phyloP scores from a whole-genome alignment of 1,140 invertebrate genomes.

The Battus philenor region DNA sequence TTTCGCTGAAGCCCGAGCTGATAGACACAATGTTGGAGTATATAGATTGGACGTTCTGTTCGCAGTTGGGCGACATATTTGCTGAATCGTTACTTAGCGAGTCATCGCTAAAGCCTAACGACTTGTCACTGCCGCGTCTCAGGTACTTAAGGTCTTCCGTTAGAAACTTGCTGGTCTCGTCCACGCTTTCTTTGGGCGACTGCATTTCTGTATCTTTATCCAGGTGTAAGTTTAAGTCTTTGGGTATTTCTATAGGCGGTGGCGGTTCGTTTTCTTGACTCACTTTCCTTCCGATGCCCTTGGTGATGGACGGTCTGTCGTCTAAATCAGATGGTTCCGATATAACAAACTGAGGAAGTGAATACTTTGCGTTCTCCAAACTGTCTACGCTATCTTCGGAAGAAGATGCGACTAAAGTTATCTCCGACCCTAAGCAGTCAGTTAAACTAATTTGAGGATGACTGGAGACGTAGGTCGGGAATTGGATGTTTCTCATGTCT shows the following conservation, averaged over 20 bases:
- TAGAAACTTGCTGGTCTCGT: slow-evolving; percentile 48
- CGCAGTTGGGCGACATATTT: slow-evolving; percentile 67
- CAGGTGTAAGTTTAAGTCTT: slow-evolving; percentile 20
- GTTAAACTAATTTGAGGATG: slow-evolving; percentile 93
- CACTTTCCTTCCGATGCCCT: slow-evolving; percentile 83
- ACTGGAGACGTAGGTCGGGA: slow-evolving; percentile 29
- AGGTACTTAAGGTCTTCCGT: slow-evolving; percentile 50
- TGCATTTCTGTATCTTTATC: slow-evolving; percentile 53
- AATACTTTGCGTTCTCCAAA: slow-evolving; percentile 72
- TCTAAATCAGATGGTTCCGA: slow-evolving; percentile 85
- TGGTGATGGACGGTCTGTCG: slow-evolving; percentile 86
- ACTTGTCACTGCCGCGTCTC: slow-evolving; percentile 77
- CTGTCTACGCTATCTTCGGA: slow-evolving; percentile 81
- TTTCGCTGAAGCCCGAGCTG: slow-evolving; percentile 72
- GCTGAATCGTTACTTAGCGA: slow-evolving; percentile 79
- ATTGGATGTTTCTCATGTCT: slow-evolving; percentile 26
- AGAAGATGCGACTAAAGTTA: slow-evolving; percentile 84
- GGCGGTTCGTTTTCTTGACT: slow-evolving; percentile 77
- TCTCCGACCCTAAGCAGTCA: slow-evolving; percentile 90
- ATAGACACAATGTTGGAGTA: slow-evolving; percentile 72
- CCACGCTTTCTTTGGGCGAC: slow-evolving; percentile 47
- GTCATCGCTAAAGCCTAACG: slow-evolving; percentile 82
- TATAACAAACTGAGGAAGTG: slow-evolving; percentile 81
- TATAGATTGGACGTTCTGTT: slow-evolving; percentile 70
- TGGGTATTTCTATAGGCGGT: slow-evolving; percentile 22